Evolutionary conservation across 2,888 invertebrate genomes (phyloP).

Genomic region (Cryptophagus acutangulus): DNA sequence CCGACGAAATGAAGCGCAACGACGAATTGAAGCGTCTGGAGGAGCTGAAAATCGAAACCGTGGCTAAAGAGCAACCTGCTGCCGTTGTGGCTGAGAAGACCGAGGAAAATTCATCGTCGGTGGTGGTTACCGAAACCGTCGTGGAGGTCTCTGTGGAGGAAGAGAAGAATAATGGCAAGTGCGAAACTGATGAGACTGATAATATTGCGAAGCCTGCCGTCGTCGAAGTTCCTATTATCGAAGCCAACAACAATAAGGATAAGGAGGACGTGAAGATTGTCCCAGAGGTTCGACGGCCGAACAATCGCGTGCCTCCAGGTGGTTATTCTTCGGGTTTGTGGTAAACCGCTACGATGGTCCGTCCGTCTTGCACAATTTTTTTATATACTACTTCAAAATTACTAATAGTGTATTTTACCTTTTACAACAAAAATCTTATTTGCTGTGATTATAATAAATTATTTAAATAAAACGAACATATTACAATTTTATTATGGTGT

Average conservation of each 20-base stretch:
- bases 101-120: too few relatives aligned
- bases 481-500: too few relatives aligned
- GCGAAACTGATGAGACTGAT: background rate
- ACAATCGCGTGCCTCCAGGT: constrained; percentile 27
- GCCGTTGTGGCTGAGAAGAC: background rate
- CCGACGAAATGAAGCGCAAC: constrained; percentile 13
- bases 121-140: background rate
- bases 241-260: background rate
- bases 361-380: too few relatives aligned
- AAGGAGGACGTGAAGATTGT: background rate
- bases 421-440: too few relatives aligned
- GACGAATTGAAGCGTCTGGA: constrained; percentile 11
- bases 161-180: constrained; percentile 10
- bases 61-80: constrained; percentile 6
- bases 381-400: too few relatives aligned
- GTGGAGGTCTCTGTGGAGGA: constrained; percentile 6
- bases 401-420: too few relatives aligned
- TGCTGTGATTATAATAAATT: too few relatives aligned
- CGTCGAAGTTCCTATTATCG: background rate
- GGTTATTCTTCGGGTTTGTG: constrained; percentile 30
- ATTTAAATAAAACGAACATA: too few relatives aligned
- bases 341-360: too few relatives aligned
- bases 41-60: constrained; percentile 9
- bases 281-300: background rate
- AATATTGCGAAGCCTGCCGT: background rate